These are phyloP conservation scores for Anhinga rufa DNA, from an alignment of 2,113 vertebrate genomes.

Conservation along the genomic window DNA sequence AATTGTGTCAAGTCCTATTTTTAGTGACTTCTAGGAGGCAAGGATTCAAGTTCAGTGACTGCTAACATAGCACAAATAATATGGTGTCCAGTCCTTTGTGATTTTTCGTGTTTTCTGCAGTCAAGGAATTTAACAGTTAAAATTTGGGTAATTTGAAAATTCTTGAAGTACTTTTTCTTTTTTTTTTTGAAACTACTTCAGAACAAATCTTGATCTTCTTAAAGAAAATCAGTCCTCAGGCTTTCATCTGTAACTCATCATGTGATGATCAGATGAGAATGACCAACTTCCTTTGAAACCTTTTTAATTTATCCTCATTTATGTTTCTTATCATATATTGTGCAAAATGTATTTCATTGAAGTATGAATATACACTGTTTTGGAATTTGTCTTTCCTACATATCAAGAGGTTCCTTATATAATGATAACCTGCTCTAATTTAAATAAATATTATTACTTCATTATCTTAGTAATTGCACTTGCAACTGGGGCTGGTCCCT, in stretches of 20 bases:
- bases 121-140: not conserved
- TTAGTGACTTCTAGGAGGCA: not conserved
- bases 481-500: not conserved
- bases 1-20: not conserved
- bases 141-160: not conserved
- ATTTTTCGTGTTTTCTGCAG: not conserved
- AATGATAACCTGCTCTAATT: not conserved
- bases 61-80: not conserved
- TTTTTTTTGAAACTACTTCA: not conserved
- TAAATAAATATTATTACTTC: not conserved
- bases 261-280: conserved; percentile 30
- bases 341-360: not conserved
- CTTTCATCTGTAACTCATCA: not conserved
- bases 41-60: not conserved
- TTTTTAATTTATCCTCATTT: not conserved
- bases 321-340: not conserved
- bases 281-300: conserved; percentile 8
- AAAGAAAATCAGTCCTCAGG: not conserved
- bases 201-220: not conserved
- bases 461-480: not conserved
- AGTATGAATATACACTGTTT: not conserved
- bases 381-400: not conserved
- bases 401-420: not conserved
- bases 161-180: not conserved
- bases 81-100: not conserved